Conservation (phyloP, 1,140 invertebrate genomes). For the Stegodyphus dumicola region DNA sequence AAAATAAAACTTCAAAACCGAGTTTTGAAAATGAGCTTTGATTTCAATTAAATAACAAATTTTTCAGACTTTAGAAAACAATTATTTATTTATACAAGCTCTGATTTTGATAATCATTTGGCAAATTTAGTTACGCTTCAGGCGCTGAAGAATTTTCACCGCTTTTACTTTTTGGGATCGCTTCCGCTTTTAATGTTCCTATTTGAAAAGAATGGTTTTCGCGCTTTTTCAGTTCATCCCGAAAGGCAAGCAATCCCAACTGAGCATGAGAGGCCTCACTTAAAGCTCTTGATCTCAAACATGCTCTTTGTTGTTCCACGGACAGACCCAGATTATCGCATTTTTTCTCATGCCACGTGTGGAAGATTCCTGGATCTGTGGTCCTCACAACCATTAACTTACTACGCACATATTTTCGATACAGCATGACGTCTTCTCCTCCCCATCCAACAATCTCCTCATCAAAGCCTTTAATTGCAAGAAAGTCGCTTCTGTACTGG, state of each 20-base stretch:
- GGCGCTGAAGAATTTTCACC: too few species aligned
- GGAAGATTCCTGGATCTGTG: slow-evolving; percentile 85
- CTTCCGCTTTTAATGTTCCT: too few species aligned
- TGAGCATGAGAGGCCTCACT: slow-evolving; percentile 86
- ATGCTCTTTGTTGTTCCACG: slow-evolving; percentile 81
- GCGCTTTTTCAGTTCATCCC: slow-evolving; percentile 74
- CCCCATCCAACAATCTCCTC: slow-evolving; percentile 84
- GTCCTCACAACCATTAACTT: slow-evolving; percentile 80
- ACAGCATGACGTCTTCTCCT: slow-evolving; percentile 84
- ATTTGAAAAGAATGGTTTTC: not conserved
- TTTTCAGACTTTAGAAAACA: too few species aligned
- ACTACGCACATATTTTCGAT: slow-evolving; percentile 77
- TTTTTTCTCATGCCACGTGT: slow-evolving; percentile 85
- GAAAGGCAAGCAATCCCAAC: slow-evolving; percentile 81
- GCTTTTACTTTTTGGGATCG: too few species aligned
- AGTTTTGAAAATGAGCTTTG: too few species aligned
- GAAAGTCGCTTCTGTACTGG: slow-evolving; percentile 83
- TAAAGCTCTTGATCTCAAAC: slow-evolving; percentile 80
- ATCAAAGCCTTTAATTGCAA: slow-evolving; percentile 78
- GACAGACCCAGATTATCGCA: slow-evolving; percentile 72
- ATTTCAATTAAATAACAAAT: too few species aligned
- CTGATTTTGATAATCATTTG: too few species aligned
- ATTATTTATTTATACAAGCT: too few species aligned
- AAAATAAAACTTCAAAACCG: too few species aligned
- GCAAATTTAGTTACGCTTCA: too few species aligned